Percentiles rank a stretch among this genome's conserved stretches.
Conservation (phyloP, 2,888 invertebrate genomes). For the Zaprionus lineosus region DNA sequence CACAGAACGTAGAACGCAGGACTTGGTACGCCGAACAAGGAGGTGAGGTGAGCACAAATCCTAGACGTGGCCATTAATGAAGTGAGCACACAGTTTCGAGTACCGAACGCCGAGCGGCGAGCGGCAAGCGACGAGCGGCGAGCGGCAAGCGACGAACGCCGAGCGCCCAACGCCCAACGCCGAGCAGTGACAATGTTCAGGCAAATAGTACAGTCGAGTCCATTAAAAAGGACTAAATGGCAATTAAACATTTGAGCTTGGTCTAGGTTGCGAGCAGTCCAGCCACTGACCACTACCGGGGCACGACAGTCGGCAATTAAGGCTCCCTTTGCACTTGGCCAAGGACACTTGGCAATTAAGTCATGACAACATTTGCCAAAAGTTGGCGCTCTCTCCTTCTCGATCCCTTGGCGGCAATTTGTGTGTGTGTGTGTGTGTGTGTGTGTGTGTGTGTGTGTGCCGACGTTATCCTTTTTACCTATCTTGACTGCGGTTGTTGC, state of each 20-base stretch:
- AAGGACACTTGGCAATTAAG: constrained; percentile 77
- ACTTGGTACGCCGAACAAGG: too few species aligned
- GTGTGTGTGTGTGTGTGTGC: constrained; percentile 3
- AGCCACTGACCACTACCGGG: constrained; percentile 41
- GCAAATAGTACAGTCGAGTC: constrained; percentile 62
- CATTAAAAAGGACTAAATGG: constrained; percentile 81
- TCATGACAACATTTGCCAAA: constrained; percentile 62
- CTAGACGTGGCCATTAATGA: constrained; percentile 77
- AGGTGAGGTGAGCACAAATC: constrained; percentile 70
- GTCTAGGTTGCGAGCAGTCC: constrained; percentile 31
- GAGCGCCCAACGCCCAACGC: too few species aligned
- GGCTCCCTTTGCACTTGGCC: constrained; percentile 70
- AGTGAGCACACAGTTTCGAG: constrained; percentile 26
- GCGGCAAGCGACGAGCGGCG: too few species aligned
- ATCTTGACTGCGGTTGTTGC: constrained; percentile 40
- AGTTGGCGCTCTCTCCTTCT: constrained; percentile 62
- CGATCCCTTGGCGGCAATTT: constrained; percentile 68
- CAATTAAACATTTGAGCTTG: constrained; percentile 79
- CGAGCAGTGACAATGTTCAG: too few species aligned
- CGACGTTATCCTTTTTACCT: constrained; percentile 71
- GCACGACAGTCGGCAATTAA: constrained; percentile 57
- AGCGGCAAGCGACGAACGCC: too few species aligned
- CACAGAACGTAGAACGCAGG: too few species aligned
- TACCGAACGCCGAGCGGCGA: constrained; percentile 1
- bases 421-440: constrained; percentile 12